phyloP scores from a whole-genome alignment of 2,113 vertebrate genomes.

The Polyodon spathula region DNA sequence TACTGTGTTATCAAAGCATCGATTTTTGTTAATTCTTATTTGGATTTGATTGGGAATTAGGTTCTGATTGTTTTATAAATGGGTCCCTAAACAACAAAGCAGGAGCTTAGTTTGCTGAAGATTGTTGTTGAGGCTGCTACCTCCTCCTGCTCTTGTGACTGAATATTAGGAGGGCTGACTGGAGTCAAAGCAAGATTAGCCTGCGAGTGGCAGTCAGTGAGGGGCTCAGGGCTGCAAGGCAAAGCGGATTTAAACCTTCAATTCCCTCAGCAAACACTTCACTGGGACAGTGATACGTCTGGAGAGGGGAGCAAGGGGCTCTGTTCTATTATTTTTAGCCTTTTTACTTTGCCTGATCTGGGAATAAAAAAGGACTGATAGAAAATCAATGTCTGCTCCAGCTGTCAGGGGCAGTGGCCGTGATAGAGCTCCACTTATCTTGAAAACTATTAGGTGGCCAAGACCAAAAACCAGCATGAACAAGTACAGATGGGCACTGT shows the following conservation, averaged over 20 bases:
- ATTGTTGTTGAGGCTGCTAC: too few species aligned
- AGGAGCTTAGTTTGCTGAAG: too few species aligned
- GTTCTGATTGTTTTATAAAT: too few species aligned
- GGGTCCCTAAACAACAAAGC: too few species aligned
- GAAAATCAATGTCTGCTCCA: not conserved
- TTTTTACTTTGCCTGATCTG: not conserved
- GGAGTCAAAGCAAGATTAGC: not conserved
- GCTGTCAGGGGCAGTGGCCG: not conserved
- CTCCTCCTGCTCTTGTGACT: too few species aligned
- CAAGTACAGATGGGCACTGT: not conserved
- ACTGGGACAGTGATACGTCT: not conserved
- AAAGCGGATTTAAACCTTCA: not conserved
- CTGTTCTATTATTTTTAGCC: not conserved
- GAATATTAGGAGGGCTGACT: not conserved
- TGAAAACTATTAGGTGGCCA: not conserved
- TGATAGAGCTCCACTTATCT: not conserved
- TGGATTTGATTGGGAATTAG: too few species aligned
- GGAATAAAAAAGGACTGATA: not conserved
- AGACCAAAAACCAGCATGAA: not conserved
- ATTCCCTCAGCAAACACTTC: not conserved
- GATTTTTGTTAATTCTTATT: too few species aligned
- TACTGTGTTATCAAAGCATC: too few species aligned
- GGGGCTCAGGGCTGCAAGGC: not conserved
- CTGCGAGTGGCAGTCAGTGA: not conserved
- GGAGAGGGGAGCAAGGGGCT: not conserved